phyloP scores from a whole-genome alignment of 2,113 vertebrate genomes.

The Paramisgurnus dabryanus region DNA sequence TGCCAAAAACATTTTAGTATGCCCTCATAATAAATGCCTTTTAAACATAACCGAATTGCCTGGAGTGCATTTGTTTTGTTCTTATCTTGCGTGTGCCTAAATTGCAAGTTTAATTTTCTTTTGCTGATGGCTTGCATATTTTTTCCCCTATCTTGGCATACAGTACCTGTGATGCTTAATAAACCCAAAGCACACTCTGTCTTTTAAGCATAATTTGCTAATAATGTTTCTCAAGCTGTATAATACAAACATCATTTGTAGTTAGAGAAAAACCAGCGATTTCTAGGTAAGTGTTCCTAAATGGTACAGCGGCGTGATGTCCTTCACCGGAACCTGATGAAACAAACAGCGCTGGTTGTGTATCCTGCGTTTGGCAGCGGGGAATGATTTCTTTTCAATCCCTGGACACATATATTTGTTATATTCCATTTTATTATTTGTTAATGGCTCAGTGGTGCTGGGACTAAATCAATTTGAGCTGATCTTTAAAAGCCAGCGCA shows the following conservation, averaged over 20 bases:
- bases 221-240: slow-evolving; percentile 27
- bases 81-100: neutral
- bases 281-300: slow-evolving; percentile 14
- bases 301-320: slow-evolving; percentile 4
- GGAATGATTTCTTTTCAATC: slow-evolving; percentile 47
- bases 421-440: slow-evolving; percentile 58
- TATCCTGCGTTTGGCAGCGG: slow-evolving; percentile 14
- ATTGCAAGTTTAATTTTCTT: slow-evolving; percentile 26
- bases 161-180: slow-evolving; percentile 25
- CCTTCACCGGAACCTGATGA: slow-evolving; percentile 20
- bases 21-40: slow-evolving; percentile 19
- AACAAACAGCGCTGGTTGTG: slow-evolving; percentile 4
- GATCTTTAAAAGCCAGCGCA: slow-evolving; percentile 66
- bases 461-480: slow-evolving; percentile 65
- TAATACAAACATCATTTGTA: slow-evolving; percentile 39
- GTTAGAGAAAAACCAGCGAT: slow-evolving; percentile 22
- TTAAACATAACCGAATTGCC: slow-evolving; percentile 19
- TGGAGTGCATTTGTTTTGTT: slow-evolving; percentile 23
- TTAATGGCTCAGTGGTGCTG: slow-evolving; percentile 52
- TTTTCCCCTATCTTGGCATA: neutral
- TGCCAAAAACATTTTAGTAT: slow-evolving; percentile 5
- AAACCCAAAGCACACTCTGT: slow-evolving; percentile 16
- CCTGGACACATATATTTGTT: slow-evolving; percentile 50
- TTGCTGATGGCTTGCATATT: slow-evolving; percentile 3
- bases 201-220: slow-evolving; percentile 28